Evolutionary conservation across 2,888 invertebrate genomes (phyloP), one percentile per base, ranked within the genome.

Genomic region (Pseudococcus viburni): DNA sequence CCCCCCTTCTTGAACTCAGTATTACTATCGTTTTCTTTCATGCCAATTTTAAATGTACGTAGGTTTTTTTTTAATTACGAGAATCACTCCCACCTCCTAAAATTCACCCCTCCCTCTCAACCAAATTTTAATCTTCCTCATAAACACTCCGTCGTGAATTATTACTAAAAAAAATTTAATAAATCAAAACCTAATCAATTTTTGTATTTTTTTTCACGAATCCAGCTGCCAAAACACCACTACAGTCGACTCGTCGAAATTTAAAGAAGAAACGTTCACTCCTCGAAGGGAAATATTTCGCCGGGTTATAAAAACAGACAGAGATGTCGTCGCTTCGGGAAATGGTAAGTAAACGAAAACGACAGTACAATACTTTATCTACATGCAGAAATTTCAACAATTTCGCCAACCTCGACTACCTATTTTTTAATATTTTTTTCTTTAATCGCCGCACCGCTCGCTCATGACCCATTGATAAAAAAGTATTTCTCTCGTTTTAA

Each of bases 271-370:
- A 19, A 46, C 90, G 33, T 89, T 90, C 26, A 90, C 91, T 39
- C 92, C 93, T 89, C 93, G 93, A 90, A 94, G 93, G 91, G 94
- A 94, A 91, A 93, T 94, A 90, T 94, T 94, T 91, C 93, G 94
- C 90, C 93, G 94, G 89, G 93, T 94, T 89, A 94, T 94, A 89
- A 91, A 92, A 84, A 94, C 94, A 90, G 93, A 94, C 91, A 94
- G 94, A 42, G 94, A 94, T 84, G 90, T 90, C 90, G 94, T 94
- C 89, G 94, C 94, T 73, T 93, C 93, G 84, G 94, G 94, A 91
- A 94, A 94, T 90, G 94, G 94, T 94, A 90, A 80, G 80, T 73
- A 5, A 12, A 51, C 15, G 17, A 51, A 51, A 51, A 51, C 51
- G 51, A 51, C 15, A 51, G 51, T 51, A 17, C 15, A 51, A 46